Percentiles rank a stretch among this genome's conserved stretches.
phyloP scores from a whole-genome alignment of 1,140 invertebrate species.

The Drosophila cardini region DNA sequence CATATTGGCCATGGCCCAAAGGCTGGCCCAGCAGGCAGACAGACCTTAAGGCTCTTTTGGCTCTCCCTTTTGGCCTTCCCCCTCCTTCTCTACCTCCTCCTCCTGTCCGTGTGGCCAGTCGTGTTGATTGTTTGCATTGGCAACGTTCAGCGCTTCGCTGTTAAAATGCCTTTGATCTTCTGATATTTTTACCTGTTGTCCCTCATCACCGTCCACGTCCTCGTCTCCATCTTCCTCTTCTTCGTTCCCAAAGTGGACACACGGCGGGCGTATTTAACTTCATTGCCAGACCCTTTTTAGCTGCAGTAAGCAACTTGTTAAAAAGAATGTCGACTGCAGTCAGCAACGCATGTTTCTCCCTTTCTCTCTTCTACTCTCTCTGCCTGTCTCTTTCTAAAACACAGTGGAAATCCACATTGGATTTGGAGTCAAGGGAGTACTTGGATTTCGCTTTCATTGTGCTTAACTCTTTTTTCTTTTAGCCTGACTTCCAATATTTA shows the following conservation, averaged over 20 bases:
- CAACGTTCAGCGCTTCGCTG: slow-evolving; percentile 68
- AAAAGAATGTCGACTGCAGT: slow-evolving; percentile 77
- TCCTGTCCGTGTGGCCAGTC: slow-evolving; percentile 50
- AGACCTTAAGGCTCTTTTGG: slow-evolving; percentile 6
- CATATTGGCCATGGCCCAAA: slow-evolving; percentile 57
- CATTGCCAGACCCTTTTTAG: slow-evolving; percentile 60
- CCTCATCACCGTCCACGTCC: slow-evolving; percentile 4
- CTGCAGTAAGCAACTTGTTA: slow-evolving; percentile 73
- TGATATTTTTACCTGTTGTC: slow-evolving; percentile 69
- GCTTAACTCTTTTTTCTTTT: slow-evolving; percentile 49
- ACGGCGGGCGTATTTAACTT: slow-evolving; percentile 82
- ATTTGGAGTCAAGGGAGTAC: slow-evolving; percentile 5
- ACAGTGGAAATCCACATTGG: background rate
- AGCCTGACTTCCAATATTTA: slow-evolving; percentile 61
- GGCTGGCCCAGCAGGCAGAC: slow-evolving; percentile 6
- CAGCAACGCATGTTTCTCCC: slow-evolving; percentile 67
- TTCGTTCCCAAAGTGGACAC: slow-evolving; percentile 52
- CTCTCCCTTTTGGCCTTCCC: slow-evolving; percentile 20
- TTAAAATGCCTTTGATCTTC: slow-evolving; percentile 83
- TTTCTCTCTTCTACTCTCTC: slow-evolving; percentile 15
- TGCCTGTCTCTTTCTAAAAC: background rate
- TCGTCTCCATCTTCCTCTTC: background rate
- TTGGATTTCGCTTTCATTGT: slow-evolving; percentile 75
- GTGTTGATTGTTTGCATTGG: slow-evolving; percentile 82
- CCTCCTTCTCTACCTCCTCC: slow-evolving; percentile 2